A percentile compares a stretch with the other conserved stretches of the same genome.
These are phyloP conservation scores for Ormyrus rosae DNA, from an alignment of 2,888 invertebrate genomes.

Conservation along the genomic window DNA sequence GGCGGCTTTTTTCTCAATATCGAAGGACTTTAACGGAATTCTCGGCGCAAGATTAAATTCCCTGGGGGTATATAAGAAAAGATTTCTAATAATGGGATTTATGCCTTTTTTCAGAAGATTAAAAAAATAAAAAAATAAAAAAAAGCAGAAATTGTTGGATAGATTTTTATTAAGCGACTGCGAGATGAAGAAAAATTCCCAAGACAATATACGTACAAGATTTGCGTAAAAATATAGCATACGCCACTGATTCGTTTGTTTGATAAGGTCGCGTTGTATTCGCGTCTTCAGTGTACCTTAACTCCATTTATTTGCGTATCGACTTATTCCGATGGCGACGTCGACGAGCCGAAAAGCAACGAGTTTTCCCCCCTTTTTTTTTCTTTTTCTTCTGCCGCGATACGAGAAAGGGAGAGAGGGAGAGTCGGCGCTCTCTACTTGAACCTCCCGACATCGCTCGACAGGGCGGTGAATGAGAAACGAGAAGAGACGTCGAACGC, in stretches of 20 bases:
- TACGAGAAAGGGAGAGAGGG: slow-evolving; percentile 4
- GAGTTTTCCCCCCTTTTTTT: slow-evolving; percentile 1
- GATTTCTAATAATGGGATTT: not conserved
- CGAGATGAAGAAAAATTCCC: not conserved
- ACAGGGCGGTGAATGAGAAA: slow-evolving; percentile 48
- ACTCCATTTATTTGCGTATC: slow-evolving; percentile 62
- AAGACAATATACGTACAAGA: not conserved
- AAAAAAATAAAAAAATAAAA: no score
- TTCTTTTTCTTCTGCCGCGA: not conserved
- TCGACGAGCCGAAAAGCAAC: slow-evolving; percentile 44
- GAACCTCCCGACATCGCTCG: slow-evolving; percentile 36
- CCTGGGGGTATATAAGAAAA: slow-evolving; percentile 12
- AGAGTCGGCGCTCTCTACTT: slow-evolving; percentile 16
- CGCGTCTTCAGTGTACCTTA: slow-evolving; percentile 33
- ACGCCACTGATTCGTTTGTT: slow-evolving; percentile 25
- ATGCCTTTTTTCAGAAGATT: no score
- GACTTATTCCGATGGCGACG: slow-evolving; percentile 56
- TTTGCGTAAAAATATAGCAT: slow-evolving; percentile 27
- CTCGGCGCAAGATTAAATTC: slow-evolving; percentile 42
- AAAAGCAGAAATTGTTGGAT: no score
- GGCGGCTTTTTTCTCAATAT: slow-evolving; percentile 3
- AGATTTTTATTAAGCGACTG: no score
- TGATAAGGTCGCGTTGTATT: slow-evolving; percentile 39
- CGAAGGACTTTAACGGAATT: slow-evolving; percentile 26
- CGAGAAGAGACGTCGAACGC: slow-evolving; percentile 45